Evolutionary conservation across 2,797 vertebrate genomes (phyloP).

Genomic region (Amblyopsis hoosieri): DNA sequence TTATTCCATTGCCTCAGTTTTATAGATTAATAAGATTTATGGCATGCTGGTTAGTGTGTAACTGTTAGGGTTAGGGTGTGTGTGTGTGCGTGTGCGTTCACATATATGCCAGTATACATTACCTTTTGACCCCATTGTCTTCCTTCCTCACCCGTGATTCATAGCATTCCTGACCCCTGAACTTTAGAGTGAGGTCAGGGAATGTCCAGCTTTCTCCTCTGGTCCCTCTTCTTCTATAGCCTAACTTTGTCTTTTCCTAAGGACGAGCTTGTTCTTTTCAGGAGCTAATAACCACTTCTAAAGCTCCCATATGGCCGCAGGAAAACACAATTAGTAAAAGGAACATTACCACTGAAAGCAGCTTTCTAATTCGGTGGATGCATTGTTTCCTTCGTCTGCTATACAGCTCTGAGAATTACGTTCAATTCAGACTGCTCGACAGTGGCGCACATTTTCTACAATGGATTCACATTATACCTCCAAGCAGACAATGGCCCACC

Average conservation of each 20-base stretch:
- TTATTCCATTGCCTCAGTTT: constrained; percentile 35
- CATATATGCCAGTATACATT: neutral
- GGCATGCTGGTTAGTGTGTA: neutral
- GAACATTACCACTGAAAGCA: constrained; percentile 34
- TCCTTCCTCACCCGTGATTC: constrained; percentile 31
- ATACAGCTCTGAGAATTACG: constrained; percentile 42
- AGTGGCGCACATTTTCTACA: constrained; percentile 58
- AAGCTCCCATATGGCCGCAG: constrained; percentile 38
- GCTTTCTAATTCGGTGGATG: constrained; percentile 38
- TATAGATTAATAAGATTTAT: constrained; percentile 18
- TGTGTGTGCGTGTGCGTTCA: constrained; percentile 13
- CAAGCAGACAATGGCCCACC: constrained; percentile 53
- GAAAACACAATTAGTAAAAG: constrained; percentile 38
- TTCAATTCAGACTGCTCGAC: constrained; percentile 43
- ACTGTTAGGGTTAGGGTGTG: neutral
- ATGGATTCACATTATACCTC: constrained; percentile 44
- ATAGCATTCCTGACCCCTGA: constrained; percentile 42
- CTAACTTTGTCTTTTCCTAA: constrained; percentile 10
- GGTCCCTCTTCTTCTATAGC: constrained; percentile 2
- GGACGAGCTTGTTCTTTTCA: constrained; percentile 20
- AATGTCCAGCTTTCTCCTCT: constrained; percentile 37
- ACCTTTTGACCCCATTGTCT: constrained; percentile 19
- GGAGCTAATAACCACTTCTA: constrained; percentile 25
- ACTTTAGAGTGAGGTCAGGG: constrained; percentile 24
- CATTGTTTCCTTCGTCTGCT: constrained; percentile 37